phyloP scores from a whole-genome alignment of 2,797 vertebrate species.

The Carapus acus region DNA sequence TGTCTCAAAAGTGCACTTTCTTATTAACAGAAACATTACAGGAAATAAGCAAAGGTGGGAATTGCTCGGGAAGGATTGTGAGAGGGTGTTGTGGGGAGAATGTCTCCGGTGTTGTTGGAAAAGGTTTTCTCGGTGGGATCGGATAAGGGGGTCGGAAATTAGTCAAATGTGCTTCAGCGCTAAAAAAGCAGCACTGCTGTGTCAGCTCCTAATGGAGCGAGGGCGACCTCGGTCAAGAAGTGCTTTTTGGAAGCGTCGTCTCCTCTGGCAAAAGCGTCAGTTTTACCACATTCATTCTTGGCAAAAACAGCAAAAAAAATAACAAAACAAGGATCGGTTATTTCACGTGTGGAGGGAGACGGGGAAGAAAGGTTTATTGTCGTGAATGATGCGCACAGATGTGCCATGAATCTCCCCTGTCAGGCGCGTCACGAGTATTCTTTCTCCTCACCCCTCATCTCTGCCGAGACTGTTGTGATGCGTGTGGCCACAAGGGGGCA shows the following conservation, averaged over 20 bases:
- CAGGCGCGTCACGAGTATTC: slow-evolving; percentile 1
- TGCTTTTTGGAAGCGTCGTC: slow-evolving; percentile 28
- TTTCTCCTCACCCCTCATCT: background rate
- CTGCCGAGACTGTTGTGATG: slow-evolving; percentile 22
- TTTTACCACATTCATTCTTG: slow-evolving; percentile 32
- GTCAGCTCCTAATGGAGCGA: slow-evolving; percentile 24
- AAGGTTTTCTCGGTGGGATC: too few relatives aligned
- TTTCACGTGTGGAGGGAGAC: too few relatives aligned
- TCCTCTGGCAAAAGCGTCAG: slow-evolving; percentile 15
- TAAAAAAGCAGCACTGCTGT: slow-evolving; percentile 54
- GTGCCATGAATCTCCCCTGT: slow-evolving; percentile 41
- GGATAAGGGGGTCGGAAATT: slow-evolving; percentile 34
- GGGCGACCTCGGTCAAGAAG: slow-evolving; percentile 33
- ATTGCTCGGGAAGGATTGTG: slow-evolving; percentile 40
- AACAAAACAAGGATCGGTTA: too few relatives aligned
- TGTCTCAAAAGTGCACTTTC: slow-evolving; percentile 66
- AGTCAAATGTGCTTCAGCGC: slow-evolving; percentile 45
- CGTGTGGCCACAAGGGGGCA: slow-evolving; percentile 71
- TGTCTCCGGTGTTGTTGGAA: slow-evolving; percentile 21
- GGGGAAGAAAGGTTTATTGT: slow-evolving; percentile 43
- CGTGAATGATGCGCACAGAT: slow-evolving; percentile 40
- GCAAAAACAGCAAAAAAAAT: too few relatives aligned
- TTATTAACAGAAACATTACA: slow-evolving; percentile 58
- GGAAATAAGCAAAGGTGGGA: slow-evolving; percentile 61
- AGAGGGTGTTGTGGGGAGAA: slow-evolving; percentile 23